Base-by-base conservation (phyloP, 2,113 vertebrate genomes). In the Chloropsis cyanopogon region DNA sequence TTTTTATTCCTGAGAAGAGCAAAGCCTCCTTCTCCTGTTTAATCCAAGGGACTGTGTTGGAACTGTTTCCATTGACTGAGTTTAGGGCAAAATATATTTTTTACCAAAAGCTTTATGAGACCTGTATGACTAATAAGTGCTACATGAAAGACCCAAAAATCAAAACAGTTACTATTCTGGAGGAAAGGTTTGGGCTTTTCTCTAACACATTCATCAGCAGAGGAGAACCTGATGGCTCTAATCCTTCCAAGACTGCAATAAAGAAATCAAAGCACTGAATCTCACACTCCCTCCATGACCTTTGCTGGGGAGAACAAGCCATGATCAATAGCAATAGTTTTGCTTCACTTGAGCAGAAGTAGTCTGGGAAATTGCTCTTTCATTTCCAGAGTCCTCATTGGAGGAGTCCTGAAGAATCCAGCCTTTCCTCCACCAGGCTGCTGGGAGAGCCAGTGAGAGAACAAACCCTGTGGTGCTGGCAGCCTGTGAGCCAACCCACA, bases 401-500 rank as follows among this genome's bases (percentile, higher is more conserved):
- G 54, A 79, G 35, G n/a, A 78, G 11, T 14, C 39, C 59, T 82
- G 22, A 41, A 23, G 56, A 83, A 39, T 11, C 17, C 61, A 41
- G n/a, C 15, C 82, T 42, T 79, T 47, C 29, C 23, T 85, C 37
- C 35, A 56, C 0, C 0, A 24, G 79, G 76, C 53, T 93, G 53
- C 66, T 52, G 46, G 37, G 57, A 82, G 53, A 95, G 65, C 12
- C 22, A 4, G 37, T 37, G 72, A 65, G 77, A 87, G 41, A 72
- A 61, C 64, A 70, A 65, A 85, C 25, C 46, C n/a, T 15, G 53
- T 60, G 25, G 2, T 68, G 85, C 79, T 96, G 92, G 88, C 90
- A 96, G 85, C 6, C 85, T 93, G 94, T 5, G 88, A 93, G 92
- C 52, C 93, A 94, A 1, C 85, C 68, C 76, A 88, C 93, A 93